Evolutionary conservation across 2,888 invertebrate genomes (phyloP).

Genomic region (Lymantria monacha): DNA sequence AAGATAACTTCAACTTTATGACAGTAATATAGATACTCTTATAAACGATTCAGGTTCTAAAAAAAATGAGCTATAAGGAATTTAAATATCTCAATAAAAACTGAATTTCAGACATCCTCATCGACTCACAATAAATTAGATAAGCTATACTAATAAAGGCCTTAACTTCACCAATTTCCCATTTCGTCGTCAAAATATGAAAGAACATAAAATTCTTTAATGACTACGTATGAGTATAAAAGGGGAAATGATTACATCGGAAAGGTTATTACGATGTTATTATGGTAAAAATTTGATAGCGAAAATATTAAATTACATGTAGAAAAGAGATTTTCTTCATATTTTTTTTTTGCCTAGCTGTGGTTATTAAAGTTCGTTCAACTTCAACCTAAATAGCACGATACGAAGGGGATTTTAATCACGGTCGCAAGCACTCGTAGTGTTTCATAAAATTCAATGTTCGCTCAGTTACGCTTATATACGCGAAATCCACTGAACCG

Average conservation of each 20-base stretch:
- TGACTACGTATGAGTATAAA: constrained; percentile 11
- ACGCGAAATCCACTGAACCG: constrained; percentile 29
- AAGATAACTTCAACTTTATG: too few species aligned
- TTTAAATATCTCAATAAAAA: background rate
- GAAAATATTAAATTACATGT: constrained; percentile 24
- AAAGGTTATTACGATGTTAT: constrained; percentile 9
- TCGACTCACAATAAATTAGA: background rate
- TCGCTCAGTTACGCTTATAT: constrained; percentile 29
- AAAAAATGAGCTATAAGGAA: background rate
- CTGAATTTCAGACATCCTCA: constrained; percentile 3
- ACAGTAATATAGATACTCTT: too few species aligned
- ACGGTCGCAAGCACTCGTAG: constrained; percentile 34
- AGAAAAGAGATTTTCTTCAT: constrained; percentile 26
- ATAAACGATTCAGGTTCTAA: too few species aligned
- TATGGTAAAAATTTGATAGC: constrained; percentile 11
- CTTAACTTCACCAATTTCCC: background rate
- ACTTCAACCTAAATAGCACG: constrained; percentile 36
- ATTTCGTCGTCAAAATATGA: constrained; percentile 4
- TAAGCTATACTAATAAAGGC: background rate
- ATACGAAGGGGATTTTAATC: constrained; percentile 34
- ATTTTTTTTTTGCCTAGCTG: constrained; percentile 21
- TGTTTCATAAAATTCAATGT: constrained; percentile 40
- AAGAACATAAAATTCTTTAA: constrained; percentile 9
- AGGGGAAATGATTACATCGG: constrained; percentile 7
- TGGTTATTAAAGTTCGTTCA: constrained; percentile 36